Base-by-base conservation (phyloP, 2,797 vertebrate genomes). In the Protonibea diacanthus region DNA sequence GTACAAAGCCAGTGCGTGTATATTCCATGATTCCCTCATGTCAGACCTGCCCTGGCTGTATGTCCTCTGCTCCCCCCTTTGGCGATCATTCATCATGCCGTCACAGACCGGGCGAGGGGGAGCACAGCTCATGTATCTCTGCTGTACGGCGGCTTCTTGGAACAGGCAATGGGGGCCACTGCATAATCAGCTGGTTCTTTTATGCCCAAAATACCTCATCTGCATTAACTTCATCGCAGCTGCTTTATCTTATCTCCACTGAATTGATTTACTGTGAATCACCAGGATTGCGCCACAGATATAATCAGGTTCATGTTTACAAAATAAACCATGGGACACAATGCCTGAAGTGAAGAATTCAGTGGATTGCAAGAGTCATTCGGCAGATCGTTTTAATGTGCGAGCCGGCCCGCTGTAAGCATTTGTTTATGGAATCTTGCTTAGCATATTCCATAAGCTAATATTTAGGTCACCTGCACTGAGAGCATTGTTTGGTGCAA, bases 51-150 rank as follows among this genome's bases (percentile, higher is more conserved):
- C 85, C 77, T 53, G 81, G 67, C 77, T 86, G 76, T 65, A 68
- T 74, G 82, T 85, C 81, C 63, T 44, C 21, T 51, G 67, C 70
- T 67, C 64, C 64, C 80, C 81, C 69, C 44, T 65, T 14, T 38
- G 76, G 88, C 74, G 38, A 88, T 88, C 89, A 85, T 91, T 88
- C 86, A 93, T 93, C 91, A 91, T 88, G 67, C 82, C 85, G 63
- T 88, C 91, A 88, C 81, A 82, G n/a, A 59, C 27, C 13, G 55
- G 62, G 78, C 15, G 15, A 58, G 44, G 67, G 23, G 64, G 40
- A 68, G 44, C 38, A 14, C 65, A 11, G 78, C 85, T 88, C 74
- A n/a, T 81, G 85, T 73, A 82, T 86, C 85, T 89, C 75, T 56
- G 66, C 81, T 44, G 78, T 70, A 21, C 79, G 66, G 80, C 53